Evolutionary conservation across 2,888 invertebrate genomes (phyloP).

Genomic region (Fragum sueziense): DNA sequence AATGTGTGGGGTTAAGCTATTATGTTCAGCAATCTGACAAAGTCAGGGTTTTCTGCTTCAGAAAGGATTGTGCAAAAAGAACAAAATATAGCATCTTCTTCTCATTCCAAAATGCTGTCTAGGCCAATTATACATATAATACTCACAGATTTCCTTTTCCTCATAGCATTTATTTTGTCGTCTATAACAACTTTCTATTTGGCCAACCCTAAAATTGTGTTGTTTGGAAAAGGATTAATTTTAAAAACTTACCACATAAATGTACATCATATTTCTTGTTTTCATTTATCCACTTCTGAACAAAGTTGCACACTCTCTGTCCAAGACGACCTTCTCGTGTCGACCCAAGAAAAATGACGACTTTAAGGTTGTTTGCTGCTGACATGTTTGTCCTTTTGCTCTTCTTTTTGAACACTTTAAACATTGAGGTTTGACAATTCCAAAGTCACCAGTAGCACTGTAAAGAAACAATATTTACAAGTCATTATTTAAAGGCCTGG

Average conservation of each 20-base stretch:
- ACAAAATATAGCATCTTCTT: too few species aligned
- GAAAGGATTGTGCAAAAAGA: too few species aligned
- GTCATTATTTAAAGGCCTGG: too few species aligned
- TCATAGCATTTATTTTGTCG: neutral
- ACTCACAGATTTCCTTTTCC: too few species aligned
- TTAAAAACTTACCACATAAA: slow-evolving; percentile 65
- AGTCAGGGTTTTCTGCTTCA: too few species aligned
- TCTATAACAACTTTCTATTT: neutral
- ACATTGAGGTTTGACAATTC: neutral
- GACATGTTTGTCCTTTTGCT: slow-evolving; percentile 16
- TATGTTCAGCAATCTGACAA: too few species aligned
- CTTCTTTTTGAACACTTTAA: neutral
- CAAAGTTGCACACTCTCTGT: slow-evolving; percentile 68
- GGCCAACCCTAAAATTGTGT: neutral
- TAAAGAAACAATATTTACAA: too few species aligned
- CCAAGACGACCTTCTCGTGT: slow-evolving; percentile 69
- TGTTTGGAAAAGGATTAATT: neutral
- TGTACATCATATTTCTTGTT: slow-evolving; percentile 61
- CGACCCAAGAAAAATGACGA: slow-evolving; percentile 71
- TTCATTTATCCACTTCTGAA: slow-evolving; percentile 60
- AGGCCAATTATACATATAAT: too few species aligned
- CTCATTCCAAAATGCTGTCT: too few species aligned
- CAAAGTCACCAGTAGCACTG: neutral
- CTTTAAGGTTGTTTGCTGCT: slow-evolving; percentile 57
- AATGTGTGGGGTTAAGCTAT: too few species aligned